phyloP scores from a whole-genome alignment of 2,888 invertebrate genomes.

The Tetragonula carbonaria region DNA sequence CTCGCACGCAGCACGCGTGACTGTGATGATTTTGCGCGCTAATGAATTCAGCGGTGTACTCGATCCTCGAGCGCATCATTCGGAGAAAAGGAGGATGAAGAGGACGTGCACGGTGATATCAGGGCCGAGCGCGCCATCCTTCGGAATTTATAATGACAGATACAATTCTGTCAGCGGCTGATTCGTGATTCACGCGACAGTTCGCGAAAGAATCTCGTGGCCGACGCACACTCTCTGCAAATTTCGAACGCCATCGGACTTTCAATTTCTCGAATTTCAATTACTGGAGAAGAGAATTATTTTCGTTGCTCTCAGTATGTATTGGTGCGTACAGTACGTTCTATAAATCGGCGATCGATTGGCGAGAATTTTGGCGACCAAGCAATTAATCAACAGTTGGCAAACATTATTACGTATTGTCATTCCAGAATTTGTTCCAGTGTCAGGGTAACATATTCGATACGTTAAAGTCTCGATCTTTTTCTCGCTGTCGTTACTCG shows the following conservation, averaged over 20 bases:
- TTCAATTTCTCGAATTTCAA: not conserved
- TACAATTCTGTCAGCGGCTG: constrained; percentile 20
- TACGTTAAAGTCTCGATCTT: too few species aligned
- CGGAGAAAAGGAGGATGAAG: constrained; percentile 59
- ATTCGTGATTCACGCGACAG: constrained; percentile 23
- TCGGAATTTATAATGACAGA: constrained; percentile 59
- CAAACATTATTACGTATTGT: too few species aligned
- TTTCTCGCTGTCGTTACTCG: too few species aligned
- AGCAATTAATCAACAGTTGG: too few species aligned
- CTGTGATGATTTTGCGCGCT: constrained; percentile 74
- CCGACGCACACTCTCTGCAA: not conserved
- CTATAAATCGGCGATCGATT: too few species aligned
- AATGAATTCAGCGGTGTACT: constrained; percentile 77
- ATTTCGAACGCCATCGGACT: not conserved
- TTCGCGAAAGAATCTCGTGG: not conserved
- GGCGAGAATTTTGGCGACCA: too few species aligned
- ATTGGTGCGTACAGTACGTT: too few species aligned
- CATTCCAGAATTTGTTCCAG: too few species aligned
- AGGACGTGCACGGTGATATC: constrained; percentile 39
- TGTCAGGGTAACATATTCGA: too few species aligned
- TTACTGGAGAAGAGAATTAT: too few species aligned
- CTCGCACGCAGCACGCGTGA: constrained; percentile 70
- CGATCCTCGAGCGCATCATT: constrained; percentile 77
- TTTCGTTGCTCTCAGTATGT: too few species aligned
- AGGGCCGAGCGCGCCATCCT: constrained; percentile 55